Percentiles rank a stretch among this genome's conserved stretches.
Evolutionary conservation across 2,113 vertebrate species (phyloP).

Genomic region (Halichoeres trimaculatus): DNA sequence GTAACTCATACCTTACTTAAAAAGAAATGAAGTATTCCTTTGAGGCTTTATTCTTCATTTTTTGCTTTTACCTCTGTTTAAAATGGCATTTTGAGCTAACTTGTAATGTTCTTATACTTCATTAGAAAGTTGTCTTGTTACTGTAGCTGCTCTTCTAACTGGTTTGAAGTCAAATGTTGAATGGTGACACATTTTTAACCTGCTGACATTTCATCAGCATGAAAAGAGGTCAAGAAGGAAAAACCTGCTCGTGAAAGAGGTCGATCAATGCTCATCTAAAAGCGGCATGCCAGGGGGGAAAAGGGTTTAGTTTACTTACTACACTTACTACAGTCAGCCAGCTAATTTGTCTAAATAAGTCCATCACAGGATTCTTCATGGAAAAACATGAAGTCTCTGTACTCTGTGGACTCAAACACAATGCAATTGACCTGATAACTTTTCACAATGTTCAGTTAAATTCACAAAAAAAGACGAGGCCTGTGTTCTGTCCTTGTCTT

Average conservation of each 20-base stretch:
- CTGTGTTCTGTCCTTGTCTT: background rate
- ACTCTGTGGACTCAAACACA: background rate
- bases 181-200: conserved; percentile 12
- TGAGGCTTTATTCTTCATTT: too few relatives aligned
- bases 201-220: conserved; percentile 10
- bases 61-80: too few relatives aligned
- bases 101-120: too few relatives aligned
- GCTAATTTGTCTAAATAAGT: conserved; percentile 13
- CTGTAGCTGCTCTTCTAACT: background rate
- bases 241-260: background rate
- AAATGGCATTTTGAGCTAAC: too few relatives aligned
- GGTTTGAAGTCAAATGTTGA: background rate
- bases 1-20: too few relatives aligned
- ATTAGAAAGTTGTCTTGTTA: too few relatives aligned
- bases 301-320: background rate
- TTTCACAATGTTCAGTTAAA: conserved; percentile 9
- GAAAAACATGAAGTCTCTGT: background rate
- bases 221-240: background rate
- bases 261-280: background rate
- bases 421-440: conserved; percentile 14
- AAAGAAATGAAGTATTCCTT: too few relatives aligned
- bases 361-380: background rate
- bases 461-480: background rate
- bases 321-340: background rate
- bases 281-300: too few relatives aligned